These are phyloP conservation scores for Enteromius unitaeniatus DNA, from an alignment of 2,797 vertebrate genomes.

Conservation along the genomic window DNA sequence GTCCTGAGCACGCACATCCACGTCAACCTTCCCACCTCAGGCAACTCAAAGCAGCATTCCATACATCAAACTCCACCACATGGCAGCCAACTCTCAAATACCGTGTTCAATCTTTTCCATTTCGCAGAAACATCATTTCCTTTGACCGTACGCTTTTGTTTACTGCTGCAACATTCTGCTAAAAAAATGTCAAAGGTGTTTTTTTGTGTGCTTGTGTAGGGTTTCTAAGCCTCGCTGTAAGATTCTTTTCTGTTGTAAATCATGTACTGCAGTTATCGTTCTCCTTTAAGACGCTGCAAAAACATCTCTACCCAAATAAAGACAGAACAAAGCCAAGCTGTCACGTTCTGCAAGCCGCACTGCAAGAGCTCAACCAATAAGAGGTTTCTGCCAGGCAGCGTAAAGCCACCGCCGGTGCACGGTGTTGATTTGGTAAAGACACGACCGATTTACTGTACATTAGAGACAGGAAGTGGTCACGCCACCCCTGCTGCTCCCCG, in stretches of 20 bases:
- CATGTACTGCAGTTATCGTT: slow-evolving; percentile 12
- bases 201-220: background rate
- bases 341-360: slow-evolving; percentile 73
- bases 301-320: slow-evolving; percentile 44
- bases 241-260: background rate
- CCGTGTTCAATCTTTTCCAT: slow-evolving; percentile 60
- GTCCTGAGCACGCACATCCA: slow-evolving; percentile 14
- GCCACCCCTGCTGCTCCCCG: slow-evolving; percentile 72
- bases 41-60: slow-evolving; percentile 52
- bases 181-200: background rate
- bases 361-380: slow-evolving; percentile 71
- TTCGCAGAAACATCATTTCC: slow-evolving; percentile 53
- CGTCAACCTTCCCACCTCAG: slow-evolving; percentile 45
- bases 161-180: background rate
- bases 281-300: background rate
- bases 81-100: slow-evolving; percentile 41
- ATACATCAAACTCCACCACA: slow-evolving; percentile 44
- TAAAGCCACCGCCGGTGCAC: slow-evolving; percentile 66
- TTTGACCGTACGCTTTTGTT: slow-evolving; percentile 60
- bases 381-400: slow-evolving; percentile 68
- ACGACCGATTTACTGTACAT: slow-evolving; percentile 69
- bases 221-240: background rate
- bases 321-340: slow-evolving; percentile 55
- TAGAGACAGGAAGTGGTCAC: slow-evolving; percentile 85
- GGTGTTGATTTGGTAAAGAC: slow-evolving; percentile 69